Conservation (phyloP, 2,113 vertebrate species). For the Holacanthus passer region DNA sequence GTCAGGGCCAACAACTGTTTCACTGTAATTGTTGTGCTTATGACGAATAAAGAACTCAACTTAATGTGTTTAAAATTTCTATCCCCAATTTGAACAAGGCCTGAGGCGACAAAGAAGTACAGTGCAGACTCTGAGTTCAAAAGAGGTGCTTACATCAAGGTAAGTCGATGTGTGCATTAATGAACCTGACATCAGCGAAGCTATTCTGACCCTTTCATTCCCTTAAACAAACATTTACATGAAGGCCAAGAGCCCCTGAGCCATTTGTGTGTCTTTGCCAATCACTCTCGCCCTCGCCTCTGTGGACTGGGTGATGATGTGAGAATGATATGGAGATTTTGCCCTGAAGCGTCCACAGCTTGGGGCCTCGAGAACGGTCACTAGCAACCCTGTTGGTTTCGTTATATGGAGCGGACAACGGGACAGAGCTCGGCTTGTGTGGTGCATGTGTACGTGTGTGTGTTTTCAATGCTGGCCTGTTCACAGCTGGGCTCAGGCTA, state of each 20-base stretch:
- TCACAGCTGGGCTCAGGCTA: conserved; percentile 64
- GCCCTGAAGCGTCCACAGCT: conserved; percentile 29
- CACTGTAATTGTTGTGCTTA: no score
- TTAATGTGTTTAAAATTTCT: not conserved
- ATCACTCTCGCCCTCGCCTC: conserved; percentile 15
- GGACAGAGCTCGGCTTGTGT: conserved; percentile 29
- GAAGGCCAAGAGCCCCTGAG: conserved; percentile 15
- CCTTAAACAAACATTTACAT: conserved; percentile 61
- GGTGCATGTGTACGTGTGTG: conserved; percentile 44
- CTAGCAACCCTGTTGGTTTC: not conserved
- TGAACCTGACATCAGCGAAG: conserved; percentile 27
- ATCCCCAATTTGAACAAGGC: not conserved
- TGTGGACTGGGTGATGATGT: conserved; percentile 22
- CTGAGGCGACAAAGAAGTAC: not conserved
- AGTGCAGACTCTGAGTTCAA: not conserved
- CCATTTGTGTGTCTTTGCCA: conserved; percentile 36
- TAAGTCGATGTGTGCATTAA: conserved; percentile 45
- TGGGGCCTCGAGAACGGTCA: not conserved
- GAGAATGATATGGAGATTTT: conserved; percentile 28
- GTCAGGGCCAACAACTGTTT: no score
- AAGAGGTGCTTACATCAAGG: conserved; percentile 3
- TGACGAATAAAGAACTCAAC: no score
- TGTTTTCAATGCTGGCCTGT: conserved; percentile 27
- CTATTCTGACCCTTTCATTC: conserved; percentile 34
- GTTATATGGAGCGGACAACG: conserved; percentile 3